A percentile compares a stretch with the other conserved stretches of the same genome.
These are phyloP conservation scores for Drosophila parabipectinata DNA, from an alignment of 1,140 invertebrate genomes.

Conservation along the genomic window DNA sequence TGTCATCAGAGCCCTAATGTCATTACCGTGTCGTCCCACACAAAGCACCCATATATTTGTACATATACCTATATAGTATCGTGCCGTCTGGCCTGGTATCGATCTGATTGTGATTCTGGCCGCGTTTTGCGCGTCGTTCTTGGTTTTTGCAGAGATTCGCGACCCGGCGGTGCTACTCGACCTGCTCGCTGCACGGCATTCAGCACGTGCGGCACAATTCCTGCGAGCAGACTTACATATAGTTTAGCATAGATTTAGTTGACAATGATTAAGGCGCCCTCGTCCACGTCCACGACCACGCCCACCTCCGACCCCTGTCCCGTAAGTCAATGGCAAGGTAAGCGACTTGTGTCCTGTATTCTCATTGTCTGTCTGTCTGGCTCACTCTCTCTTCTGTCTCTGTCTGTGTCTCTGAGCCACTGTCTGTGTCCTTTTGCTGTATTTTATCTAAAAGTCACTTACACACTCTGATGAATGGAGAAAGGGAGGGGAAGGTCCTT, in stretches of 20 bases:
- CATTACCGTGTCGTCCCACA: neutral
- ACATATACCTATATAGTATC: slow-evolving; percentile 6
- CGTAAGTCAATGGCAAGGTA: slow-evolving; percentile 66
- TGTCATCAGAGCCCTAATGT: slow-evolving; percentile 33
- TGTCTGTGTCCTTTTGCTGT: slow-evolving; percentile 30
- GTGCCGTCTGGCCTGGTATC: slow-evolving; percentile 15
- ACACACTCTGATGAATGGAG: neutral
- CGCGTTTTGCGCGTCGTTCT: slow-evolving; percentile 32
- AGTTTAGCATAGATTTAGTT: slow-evolving; percentile 84
- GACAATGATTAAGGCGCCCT: slow-evolving; percentile 36
- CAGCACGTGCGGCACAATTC: slow-evolving; percentile 89
- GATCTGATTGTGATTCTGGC: slow-evolving; percentile 67
- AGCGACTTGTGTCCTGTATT: slow-evolving; percentile 56
- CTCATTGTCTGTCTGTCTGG: slow-evolving; percentile 23
- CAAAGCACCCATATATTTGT: neutral
- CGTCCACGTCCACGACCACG: neutral
- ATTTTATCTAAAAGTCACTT: slow-evolving; percentile 29
- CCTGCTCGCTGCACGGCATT: slow-evolving; percentile 87
- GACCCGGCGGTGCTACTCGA: slow-evolving; percentile 89
- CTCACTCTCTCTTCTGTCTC: slow-evolving; percentile 10
- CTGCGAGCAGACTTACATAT: slow-evolving; percentile 91
- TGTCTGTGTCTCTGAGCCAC: slow-evolving; percentile 6
- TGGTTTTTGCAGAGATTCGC: slow-evolving; percentile 88
- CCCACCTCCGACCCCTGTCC: slow-evolving; percentile 3
- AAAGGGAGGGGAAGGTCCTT: neutral